phyloP scores from a whole-genome alignment of 2,113 vertebrate genomes.

The Bungarus multicinctus region DNA sequence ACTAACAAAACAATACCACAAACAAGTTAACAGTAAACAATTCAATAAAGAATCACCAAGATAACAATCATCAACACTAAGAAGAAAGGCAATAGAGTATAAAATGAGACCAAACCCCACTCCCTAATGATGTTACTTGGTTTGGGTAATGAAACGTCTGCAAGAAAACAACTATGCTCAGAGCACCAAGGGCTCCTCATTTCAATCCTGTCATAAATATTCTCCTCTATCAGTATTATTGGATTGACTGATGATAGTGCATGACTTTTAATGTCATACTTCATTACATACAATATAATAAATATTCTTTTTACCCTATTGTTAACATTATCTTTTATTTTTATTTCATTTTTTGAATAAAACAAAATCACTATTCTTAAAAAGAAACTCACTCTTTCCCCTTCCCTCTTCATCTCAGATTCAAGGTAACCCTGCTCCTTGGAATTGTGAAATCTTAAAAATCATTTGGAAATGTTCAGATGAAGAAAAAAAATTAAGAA shows the following conservation, averaged over 20 bases:
- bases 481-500: neutral
- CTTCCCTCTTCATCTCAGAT: neutral
- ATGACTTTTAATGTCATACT: neutral
- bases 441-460: neutral
- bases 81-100: neutral
- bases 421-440: neutral
- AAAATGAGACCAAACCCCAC: neutral
- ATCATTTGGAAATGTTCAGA: neutral
- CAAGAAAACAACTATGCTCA: neutral
- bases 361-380: neutral
- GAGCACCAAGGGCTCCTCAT: neutral
- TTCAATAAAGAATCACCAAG: neutral
- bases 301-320: neutral
- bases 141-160: neutral
- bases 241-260: neutral
- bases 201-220: neutral
- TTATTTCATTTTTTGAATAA: neutral
- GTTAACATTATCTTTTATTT: neutral
- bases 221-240: neutral
- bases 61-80: neutral
- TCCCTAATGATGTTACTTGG: neutral
- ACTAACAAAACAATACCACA: neutral
- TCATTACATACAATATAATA: neutral
- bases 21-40: neutral
- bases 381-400: neutral